Conservation (phyloP, 2,797 vertebrate genomes). For the Enteromius radiatus region DNA sequence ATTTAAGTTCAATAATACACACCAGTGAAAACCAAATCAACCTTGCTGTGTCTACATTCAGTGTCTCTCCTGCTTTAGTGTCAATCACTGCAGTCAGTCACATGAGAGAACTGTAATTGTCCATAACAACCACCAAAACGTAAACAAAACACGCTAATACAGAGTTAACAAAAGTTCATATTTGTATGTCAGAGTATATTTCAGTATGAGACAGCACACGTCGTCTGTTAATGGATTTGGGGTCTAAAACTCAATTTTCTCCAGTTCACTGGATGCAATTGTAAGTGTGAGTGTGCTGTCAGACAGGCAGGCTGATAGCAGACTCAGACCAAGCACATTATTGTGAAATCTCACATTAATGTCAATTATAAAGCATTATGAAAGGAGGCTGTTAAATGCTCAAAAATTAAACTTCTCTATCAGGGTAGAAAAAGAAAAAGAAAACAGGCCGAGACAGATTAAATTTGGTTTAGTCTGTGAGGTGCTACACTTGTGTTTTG, state of each 20-base stretch:
- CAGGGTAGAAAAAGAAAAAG: constrained; percentile 13
- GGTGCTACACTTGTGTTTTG: neutral
- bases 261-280: constrained; percentile 61
- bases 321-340: constrained; percentile 54
- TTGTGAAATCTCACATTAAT: constrained; percentile 42
- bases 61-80: constrained; percentile 20
- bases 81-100: neutral
- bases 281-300: constrained; percentile 31
- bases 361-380: constrained; percentile 52
- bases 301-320: constrained; percentile 46
- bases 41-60: constrained; percentile 6
- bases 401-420: constrained; percentile 45
- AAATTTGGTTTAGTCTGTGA: constrained; percentile 11
- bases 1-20: neutral
- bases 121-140: constrained; percentile 2
- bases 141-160: constrained; percentile 46
- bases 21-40: constrained; percentile 14
- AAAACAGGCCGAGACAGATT: constrained; percentile 6
- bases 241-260: constrained; percentile 64
- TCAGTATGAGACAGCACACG: constrained; percentile 48
- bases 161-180: constrained; percentile 65
- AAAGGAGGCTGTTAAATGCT: constrained; percentile 24
- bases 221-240: constrained; percentile 68
- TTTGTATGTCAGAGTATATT: constrained; percentile 63
- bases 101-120: constrained; percentile 9